A percentile compares a stretch with the other conserved stretches of the same genome.
Evolutionary conservation across 2,113 vertebrate genomes (phyloP).

Genomic region (Forbesichthys papilliferus): DNA sequence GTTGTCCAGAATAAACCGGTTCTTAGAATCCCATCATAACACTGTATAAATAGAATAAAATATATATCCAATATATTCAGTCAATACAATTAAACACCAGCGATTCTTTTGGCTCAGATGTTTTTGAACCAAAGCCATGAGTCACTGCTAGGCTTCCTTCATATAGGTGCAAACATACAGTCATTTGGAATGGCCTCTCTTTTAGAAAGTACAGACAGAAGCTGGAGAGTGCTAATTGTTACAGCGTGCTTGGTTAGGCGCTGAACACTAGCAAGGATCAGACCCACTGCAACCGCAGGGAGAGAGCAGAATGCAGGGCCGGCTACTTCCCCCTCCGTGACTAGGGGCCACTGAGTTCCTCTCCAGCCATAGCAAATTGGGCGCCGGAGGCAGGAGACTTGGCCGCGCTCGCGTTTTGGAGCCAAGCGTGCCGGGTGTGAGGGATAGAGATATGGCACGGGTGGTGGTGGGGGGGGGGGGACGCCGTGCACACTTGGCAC

Average conservation of each 20-base stretch:
- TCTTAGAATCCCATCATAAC: constrained; percentile 26
- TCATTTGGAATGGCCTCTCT: constrained; percentile 44
- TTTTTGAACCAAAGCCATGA: too few species aligned
- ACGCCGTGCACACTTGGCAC: constrained; percentile 58
- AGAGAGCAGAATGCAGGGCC: constrained; percentile 47
- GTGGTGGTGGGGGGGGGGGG: constrained; percentile 44
- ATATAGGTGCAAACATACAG: constrained; percentile 46
- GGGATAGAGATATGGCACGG: constrained; percentile 69
- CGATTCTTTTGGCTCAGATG: too few species aligned
- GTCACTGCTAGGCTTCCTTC: constrained; percentile 36
- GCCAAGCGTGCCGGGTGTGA: constrained; percentile 63
- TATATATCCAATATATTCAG: too few species aligned
- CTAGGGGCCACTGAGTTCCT: constrained; percentile 65
- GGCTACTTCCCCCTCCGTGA: constrained; percentile 57
- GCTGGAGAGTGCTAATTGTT: constrained; percentile 49
- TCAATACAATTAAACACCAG: too few species aligned
- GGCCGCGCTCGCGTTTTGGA: constrained; percentile 64
- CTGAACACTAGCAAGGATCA: constrained; percentile 58
- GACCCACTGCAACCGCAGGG: constrained; percentile 50
- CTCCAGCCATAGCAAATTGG: constrained; percentile 73
- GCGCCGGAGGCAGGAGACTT: constrained; percentile 64
- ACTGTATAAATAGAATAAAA: not conserved
- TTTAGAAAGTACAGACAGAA: constrained; percentile 34
- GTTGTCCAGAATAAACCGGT: constrained; percentile 21
- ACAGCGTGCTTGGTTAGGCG: constrained; percentile 53